These are phyloP conservation scores for Steinernema khuongi DNA, from an alignment of 1,140 invertebrate species.

Conservation along the genomic window DNA sequence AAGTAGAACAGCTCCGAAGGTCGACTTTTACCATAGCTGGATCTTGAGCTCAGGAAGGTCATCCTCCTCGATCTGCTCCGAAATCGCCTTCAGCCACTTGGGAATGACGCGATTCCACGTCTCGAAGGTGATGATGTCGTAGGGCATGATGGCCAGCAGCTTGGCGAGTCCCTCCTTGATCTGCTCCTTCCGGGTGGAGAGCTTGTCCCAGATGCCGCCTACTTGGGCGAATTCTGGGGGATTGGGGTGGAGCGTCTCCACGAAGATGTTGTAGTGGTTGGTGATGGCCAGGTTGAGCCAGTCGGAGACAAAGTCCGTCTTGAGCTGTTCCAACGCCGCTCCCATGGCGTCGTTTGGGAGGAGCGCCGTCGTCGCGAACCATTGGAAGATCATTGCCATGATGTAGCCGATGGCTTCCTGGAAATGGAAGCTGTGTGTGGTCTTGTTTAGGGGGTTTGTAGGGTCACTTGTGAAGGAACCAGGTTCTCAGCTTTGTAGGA, in stretches of 20 bases:
- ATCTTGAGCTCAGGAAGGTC: slow-evolving; percentile 85
- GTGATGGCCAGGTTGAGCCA: slow-evolving; percentile 81
- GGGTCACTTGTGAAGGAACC: too few relatives aligned
- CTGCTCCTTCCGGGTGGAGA: slow-evolving; percentile 81
- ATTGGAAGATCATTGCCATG: slow-evolving; percentile 91
- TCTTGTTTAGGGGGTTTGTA: too few relatives aligned
- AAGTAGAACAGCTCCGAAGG: too few relatives aligned
- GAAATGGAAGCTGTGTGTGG: too few relatives aligned
- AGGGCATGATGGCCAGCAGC: slow-evolving; percentile 89
- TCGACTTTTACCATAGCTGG: too few relatives aligned
- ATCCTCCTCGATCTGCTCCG: slow-evolving; percentile 84
- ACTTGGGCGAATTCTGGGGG: slow-evolving; percentile 82
- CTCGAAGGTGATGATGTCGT: slow-evolving; percentile 88
- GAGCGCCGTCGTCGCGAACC: slow-evolving; percentile 95
- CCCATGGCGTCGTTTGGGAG: slow-evolving; percentile 82
- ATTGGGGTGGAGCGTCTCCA: slow-evolving; percentile 77
- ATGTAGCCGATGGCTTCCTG: slow-evolving; percentile 81
- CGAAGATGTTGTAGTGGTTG: slow-evolving; percentile 78
- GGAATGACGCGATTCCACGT: slow-evolving; percentile 96
- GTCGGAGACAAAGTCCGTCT: slow-evolving; percentile 81
- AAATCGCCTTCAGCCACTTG: slow-evolving; percentile 94
- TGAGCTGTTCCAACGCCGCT: slow-evolving; percentile 80
- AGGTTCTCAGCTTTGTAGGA: too few relatives aligned
- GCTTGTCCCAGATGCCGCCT: slow-evolving; percentile 80
- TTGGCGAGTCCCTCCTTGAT: slow-evolving; percentile 73